Base-by-base conservation (phyloP, 64 coral and sea anemone genomes). In the Montipora cactus region DNA sequence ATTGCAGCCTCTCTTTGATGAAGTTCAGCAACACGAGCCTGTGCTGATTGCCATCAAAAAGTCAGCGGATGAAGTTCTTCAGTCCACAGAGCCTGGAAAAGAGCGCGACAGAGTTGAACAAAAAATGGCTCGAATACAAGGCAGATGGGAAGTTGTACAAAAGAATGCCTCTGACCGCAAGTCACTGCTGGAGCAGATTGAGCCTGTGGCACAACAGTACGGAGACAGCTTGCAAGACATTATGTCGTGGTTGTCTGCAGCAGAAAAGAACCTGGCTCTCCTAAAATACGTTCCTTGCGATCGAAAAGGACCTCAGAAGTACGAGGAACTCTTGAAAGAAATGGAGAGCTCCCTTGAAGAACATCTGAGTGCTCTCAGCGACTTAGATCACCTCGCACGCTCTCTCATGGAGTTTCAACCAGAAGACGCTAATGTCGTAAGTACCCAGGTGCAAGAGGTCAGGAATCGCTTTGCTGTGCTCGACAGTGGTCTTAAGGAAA, bases 1-100 rank as follows among this genome's bases (percentile, higher is more conserved):
- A 37, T 37, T 37, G 37, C 81, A 98, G 97, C 88, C 94, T 47
- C 88, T 91, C 51, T 86, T 61, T 44, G 97, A 98, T 18, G 97
- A 98, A 45, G 87, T 98, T 13, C 91, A 81, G 49, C 87, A 98
- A 66, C 97, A 98, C 55, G 97, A 98, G 83, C 83, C 78, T 37
- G 82, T 96, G 10, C 89, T 93, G 59, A 59, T 47, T 13, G 83
- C 92, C 18, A 88, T 98, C 25, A 94, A 89, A 46, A 80, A 95
- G 58, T 92, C 88, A 61, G 94, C 97, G n/a, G 83, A 94, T 50
- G 81, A 98, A 59, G 72, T 98, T 25, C 59, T 98, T 9, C 73
- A 89, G 7, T 88, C 91, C 0, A 66, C 91, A 44, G 84, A 94
- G 74, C 82, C 95, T 5, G 84, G 94, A 51, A 94, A 93, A 91